Evolutionary conservation across 2,888 invertebrate genomes (phyloP).

Genomic region (Desoria tigrina): DNA sequence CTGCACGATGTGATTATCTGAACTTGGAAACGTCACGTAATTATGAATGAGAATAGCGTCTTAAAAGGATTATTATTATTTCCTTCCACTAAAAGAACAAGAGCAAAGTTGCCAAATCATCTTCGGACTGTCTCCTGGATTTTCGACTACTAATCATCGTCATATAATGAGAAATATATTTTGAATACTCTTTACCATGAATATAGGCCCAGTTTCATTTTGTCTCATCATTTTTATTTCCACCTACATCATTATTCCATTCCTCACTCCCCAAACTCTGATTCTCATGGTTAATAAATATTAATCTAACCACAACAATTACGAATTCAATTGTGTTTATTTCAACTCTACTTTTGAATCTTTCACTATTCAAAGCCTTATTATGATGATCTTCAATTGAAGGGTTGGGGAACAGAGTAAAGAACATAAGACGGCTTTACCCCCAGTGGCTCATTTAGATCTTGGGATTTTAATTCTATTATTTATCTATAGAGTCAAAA

Average conservation of each 20-base stretch:
- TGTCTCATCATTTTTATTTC: conserved; percentile 11
- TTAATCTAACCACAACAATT: conserved; percentile 15
- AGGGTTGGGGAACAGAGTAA: not conserved
- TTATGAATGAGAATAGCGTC: conserved; percentile 27
- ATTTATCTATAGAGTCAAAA: too few relatives aligned
- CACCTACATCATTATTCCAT: conserved; percentile 5
- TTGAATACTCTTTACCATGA: not conserved
- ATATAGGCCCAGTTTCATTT: conserved; percentile 3
- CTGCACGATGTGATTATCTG: conserved; percentile 17
- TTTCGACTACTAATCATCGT: conserved; percentile 25
- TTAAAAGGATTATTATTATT: conserved; percentile 37
- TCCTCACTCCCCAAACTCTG: not conserved
- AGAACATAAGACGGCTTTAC: not conserved
- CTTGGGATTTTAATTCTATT: not conserved
- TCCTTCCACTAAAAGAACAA: conserved; percentile 16
- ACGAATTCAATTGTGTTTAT: conserved; percentile 18
- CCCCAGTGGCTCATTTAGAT: not conserved
- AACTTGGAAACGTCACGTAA: conserved; percentile 21
- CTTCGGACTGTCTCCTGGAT: conserved; percentile 26
- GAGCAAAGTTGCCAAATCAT: conserved; percentile 35
- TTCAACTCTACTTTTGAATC: not conserved
- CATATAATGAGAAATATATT: not conserved
- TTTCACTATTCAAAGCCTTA: not conserved
- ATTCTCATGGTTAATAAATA: conserved; percentile 7
- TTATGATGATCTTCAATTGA: not conserved